Evolutionary conservation across 1,140 invertebrate species (phyloP), one percentile per base, ranked within the genome.

Genomic region (Rhyacophila brunnea): DNA sequence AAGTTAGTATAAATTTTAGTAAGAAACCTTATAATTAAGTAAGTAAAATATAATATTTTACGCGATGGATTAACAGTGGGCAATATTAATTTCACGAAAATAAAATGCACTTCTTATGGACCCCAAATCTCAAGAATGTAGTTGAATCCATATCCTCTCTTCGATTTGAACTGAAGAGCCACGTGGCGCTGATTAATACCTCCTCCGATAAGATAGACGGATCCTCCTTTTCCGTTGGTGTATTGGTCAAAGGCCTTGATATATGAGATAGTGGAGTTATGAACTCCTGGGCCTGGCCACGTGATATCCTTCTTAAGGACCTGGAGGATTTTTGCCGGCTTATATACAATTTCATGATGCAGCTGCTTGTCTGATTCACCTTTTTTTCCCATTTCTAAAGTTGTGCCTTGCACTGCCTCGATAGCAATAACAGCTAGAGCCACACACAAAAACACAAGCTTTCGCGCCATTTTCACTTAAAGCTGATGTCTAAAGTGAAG

Each of bases 91-190:
- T 28, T n/a, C n/a, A n/a, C n/a, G 23, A 28, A 28, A 28, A 28
- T 28, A 28, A 3, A 9, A 5, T 28, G 3, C 4, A 28, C 23
- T 28, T 28, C 6, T 55, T 55, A 72, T 36, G 66, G 64, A 13
- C 73, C 73, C 60, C 79, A 81, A n/a, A 83, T 35, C 20, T 78
- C 71, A 9, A 83, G 70, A 17, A 72, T 58, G 55, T 80, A 82
- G 62, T 81, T 80, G 59, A 83, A 80, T 1, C 80, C 75, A 28
- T 79, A 72, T 14, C 73, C 68, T 36, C 79, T 72, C 49, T 81
- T 73, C 15, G 80, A 82, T 61, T 80, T 81, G 60, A 83, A 81
- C 48, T 70, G 73, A 0, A 83, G 53, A 2, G 74, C 77, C 4
- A 77, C 76, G 17, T 71, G 73, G 2, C 28, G 65, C 13, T 47